Evolutionary conservation across 2,888 invertebrate genomes (phyloP).

Genomic region (Glyphotaelius pellucidus): DNA sequence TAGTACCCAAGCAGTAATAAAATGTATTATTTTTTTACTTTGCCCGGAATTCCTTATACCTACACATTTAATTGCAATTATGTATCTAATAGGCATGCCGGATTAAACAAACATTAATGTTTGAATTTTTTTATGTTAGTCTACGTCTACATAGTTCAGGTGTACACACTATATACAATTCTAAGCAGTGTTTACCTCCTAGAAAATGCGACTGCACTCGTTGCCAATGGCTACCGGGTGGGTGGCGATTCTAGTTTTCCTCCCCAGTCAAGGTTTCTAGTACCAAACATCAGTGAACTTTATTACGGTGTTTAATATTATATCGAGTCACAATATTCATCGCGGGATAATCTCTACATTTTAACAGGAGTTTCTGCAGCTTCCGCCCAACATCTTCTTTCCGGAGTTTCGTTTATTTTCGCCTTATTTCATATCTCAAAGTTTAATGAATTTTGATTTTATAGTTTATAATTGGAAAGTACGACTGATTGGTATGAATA

Average conservation of each 20-base stretch:
- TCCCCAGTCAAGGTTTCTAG: background rate
- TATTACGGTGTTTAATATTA: conserved; percentile 55
- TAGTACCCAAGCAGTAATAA: no score
- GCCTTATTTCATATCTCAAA: no score
- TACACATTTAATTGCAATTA: no score
- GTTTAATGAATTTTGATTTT: background rate
- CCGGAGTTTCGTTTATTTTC: background rate
- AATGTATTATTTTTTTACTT: no score
- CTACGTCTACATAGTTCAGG: no score
- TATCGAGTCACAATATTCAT: background rate
- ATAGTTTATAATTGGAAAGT: no score
- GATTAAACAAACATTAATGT: no score
- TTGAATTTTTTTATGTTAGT: no score
- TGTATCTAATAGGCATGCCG: no score
- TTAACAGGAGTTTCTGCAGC: background rate
- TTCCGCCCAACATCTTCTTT: background rate
- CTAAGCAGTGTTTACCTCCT: background rate
- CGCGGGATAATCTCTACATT: background rate
- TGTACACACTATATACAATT: no score
- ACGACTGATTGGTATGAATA: no score
- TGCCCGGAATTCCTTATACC: no score
- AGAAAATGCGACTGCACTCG: background rate
- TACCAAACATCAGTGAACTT: conserved; percentile 55
- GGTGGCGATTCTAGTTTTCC: background rate
- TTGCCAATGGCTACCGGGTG: background rate